Conservation (phyloP, 2,113 vertebrate genomes). For the Rhagologus leucostigma region DNA sequence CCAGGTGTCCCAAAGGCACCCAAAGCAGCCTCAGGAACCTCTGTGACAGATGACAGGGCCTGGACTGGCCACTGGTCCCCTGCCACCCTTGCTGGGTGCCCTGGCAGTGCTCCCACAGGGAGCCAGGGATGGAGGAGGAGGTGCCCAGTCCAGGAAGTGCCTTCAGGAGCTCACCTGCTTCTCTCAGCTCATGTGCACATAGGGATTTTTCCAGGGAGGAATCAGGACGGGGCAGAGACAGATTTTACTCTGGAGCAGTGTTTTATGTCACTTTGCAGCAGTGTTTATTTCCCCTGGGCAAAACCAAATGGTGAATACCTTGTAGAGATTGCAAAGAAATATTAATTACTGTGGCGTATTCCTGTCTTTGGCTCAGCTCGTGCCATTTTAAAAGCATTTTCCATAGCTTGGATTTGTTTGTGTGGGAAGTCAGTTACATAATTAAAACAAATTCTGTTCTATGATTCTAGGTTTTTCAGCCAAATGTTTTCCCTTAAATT, state of each 20-base stretch:
- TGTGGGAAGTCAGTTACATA: not conserved
- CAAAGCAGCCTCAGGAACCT: not conserved
- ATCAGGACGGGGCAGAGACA: not conserved
- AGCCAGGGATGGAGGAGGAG: not conserved
- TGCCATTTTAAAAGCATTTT: not conserved
- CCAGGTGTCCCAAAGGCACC: not conserved
- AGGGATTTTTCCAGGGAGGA: not conserved
- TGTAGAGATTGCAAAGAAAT: not conserved
- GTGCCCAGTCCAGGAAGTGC: rapidly evolving
- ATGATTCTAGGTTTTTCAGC: not conserved
- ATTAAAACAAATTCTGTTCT: not conserved
- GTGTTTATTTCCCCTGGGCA: not conserved
- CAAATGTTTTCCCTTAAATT: not conserved
- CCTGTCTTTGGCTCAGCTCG: not conserved
- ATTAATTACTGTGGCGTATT: not conserved
- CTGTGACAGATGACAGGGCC: not conserved
- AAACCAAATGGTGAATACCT: not conserved
- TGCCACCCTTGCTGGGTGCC: not conserved
- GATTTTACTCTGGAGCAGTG: not conserved
- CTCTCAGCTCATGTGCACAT: rapidly evolving
- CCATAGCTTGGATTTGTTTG: not conserved
- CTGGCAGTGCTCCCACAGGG: not conserved
- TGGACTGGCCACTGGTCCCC: not conserved
- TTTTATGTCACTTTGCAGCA: not conserved
- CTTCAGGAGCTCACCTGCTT: not conserved